A percentile compares a stretch with the other conserved stretches of the same genome.
phyloP scores from a whole-genome alignment of 2,797 vertebrate genomes.

The Onychomys arenicola region DNA sequence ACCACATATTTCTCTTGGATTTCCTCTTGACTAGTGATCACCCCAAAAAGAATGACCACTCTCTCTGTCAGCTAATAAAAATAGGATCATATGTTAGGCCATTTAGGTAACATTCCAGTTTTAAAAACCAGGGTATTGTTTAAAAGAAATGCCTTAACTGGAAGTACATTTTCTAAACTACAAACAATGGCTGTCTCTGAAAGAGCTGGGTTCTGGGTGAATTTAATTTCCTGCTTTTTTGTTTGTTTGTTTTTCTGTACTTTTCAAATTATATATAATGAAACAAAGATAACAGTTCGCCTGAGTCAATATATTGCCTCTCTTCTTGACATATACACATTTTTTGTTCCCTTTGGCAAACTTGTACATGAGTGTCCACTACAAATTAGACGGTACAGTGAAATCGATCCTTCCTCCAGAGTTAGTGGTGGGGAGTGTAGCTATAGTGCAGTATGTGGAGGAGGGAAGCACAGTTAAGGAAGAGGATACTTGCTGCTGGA shows the following conservation, averaged over 20 bases:
- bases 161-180: slow-evolving; percentile 44
- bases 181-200: background rate
- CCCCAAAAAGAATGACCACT: slow-evolving; percentile 92
- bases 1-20: slow-evolving; percentile 94
- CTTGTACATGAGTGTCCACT: background rate
- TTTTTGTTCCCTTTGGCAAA: slow-evolving; percentile 41
- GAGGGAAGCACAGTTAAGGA: background rate
- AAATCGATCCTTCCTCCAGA: slow-evolving; percentile 1
- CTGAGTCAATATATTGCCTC: slow-evolving; percentile 29
- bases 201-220: background rate
- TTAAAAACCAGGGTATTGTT: slow-evolving; percentile 50
- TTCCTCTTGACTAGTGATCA: slow-evolving; percentile 94
- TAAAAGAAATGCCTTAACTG: slow-evolving; percentile 47
- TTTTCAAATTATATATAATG: slow-evolving; percentile 53
- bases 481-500: background rate
- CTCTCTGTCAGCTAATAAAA: slow-evolving; percentile 92
- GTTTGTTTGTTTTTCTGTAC: slow-evolving; percentile 40
- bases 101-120: slow-evolving; percentile 49
- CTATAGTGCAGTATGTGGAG: background rate
- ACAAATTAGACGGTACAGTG: background rate
- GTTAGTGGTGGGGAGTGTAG: background rate
- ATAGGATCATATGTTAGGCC: slow-evolving; percentile 50
- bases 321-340: background rate
- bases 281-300: slow-evolving; percentile 52
- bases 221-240: slow-evolving; percentile 49